These are phyloP conservation scores for Paramormyrops hopkinsi DNA, from an alignment of 2,797 vertebrate species.

Conservation along the genomic window DNA sequence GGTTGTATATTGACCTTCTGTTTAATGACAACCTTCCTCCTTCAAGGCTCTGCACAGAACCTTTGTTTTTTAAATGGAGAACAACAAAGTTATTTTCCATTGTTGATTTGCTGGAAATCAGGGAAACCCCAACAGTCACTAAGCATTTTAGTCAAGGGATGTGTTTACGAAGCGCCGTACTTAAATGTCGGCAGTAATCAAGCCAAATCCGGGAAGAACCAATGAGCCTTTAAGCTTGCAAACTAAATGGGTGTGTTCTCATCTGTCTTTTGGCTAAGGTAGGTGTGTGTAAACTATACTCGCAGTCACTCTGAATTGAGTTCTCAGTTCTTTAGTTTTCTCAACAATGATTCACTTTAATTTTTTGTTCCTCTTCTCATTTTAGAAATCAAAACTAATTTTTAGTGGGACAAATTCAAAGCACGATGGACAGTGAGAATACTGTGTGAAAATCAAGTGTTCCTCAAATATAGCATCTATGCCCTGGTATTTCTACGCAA, in stretches of 20 bases:
- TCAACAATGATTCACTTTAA: neutral
- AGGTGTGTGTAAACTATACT: neutral
- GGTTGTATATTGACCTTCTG: neutral
- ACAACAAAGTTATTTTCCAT: neutral
- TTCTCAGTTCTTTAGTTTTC: neutral
- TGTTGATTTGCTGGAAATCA: neutral
- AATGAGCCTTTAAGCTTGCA: neutral
- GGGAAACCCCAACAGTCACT: neutral
- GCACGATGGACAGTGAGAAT: neutral
- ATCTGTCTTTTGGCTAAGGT: neutral
- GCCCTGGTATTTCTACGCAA: neutral
- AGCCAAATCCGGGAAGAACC: neutral
- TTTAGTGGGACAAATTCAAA: neutral
- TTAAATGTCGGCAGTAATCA: neutral
- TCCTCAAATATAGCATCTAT: neutral
- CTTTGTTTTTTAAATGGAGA: neutral
- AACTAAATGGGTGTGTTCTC: neutral
- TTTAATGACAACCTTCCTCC: neutral
- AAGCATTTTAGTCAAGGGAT: neutral
- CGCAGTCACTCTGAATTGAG: neutral
- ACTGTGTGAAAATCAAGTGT: neutral
- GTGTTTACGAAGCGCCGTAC: neutral
- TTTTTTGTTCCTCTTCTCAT: neutral
- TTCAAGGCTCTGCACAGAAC: neutral
- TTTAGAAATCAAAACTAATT: neutral